These are phyloP conservation scores for Ciconia nigra DNA, from an alignment of 2,797 vertebrate species.

Conservation along the genomic window DNA sequence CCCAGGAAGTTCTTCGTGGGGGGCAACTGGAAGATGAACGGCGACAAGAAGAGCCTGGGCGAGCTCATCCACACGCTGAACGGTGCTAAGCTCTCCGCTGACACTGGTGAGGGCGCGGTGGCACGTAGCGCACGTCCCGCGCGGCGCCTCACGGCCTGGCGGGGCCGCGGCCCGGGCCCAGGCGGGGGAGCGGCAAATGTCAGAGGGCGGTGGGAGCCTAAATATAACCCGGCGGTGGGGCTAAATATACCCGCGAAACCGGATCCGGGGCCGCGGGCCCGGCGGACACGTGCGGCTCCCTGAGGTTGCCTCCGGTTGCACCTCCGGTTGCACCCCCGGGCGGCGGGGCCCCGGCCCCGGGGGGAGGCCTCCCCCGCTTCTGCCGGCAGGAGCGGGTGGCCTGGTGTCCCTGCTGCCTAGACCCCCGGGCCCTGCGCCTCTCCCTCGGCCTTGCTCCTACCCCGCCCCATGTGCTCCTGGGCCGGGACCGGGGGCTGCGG, in stretches of 20 bases:
- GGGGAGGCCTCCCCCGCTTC: neutral
- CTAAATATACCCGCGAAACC: conserved; percentile 40
- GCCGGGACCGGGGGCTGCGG: neutral
- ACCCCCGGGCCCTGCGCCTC: neutral
- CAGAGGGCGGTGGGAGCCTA: conserved; percentile 46
- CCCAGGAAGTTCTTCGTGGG: conserved; percentile 95
- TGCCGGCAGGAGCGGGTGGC: neutral
- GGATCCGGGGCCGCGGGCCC: neutral
- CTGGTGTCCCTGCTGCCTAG: neutral
- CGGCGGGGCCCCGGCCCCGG: neutral
- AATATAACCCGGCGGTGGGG: conserved; percentile 5
- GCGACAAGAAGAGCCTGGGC: conserved; percentile 90
- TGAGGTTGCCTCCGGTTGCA: no score
- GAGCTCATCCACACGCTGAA: conserved; percentile 91
- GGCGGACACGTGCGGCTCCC: neutral
- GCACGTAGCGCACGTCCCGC: conserved; percentile 55
- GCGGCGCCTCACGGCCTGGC: neutral
- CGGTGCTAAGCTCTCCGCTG: conserved; percentile 82
- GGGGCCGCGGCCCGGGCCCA: neutral
- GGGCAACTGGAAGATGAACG: conserved; percentile 99
- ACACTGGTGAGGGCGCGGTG: conserved; percentile 83
- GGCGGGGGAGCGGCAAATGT: conserved; percentile 38
- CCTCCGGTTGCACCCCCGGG: neutral
- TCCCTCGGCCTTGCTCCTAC: neutral
- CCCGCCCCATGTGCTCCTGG: neutral